Percentiles rank a stretch among this genome's conserved stretches.
Evolutionary conservation across 1,140 invertebrate genomes (phyloP).

Genomic region (Hypothenemus hampei): DNA sequence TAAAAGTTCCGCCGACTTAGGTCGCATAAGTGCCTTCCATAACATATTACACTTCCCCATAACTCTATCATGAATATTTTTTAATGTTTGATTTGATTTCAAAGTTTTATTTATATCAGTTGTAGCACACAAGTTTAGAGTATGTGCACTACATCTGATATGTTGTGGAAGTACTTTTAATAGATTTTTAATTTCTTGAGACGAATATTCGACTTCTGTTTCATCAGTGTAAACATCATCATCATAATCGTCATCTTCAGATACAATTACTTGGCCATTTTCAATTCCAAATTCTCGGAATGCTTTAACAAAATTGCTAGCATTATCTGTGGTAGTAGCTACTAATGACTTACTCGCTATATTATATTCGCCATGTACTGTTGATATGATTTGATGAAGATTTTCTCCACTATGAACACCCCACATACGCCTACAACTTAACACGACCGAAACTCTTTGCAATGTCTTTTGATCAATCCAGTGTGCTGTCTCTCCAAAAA

Average conservation of each 20-base stretch:
- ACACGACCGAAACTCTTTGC: background rate
- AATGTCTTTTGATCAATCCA: background rate
- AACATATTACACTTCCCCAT: background rate
- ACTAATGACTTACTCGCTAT: background rate
- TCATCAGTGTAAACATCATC: background rate
- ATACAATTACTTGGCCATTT: background rate
- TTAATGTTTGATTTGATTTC: background rate
- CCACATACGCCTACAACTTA: background rate
- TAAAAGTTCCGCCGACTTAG: background rate
- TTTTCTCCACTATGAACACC: background rate
- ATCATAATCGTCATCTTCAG: background rate
- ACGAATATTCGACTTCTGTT: background rate
- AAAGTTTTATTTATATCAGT: background rate
- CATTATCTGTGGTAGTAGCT: background rate
- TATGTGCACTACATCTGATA: background rate
- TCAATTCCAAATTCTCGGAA: background rate
- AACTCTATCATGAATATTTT: background rate
- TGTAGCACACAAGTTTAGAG: background rate
- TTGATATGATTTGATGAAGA: background rate
- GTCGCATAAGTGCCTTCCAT: background rate
- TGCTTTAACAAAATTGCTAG: background rate
- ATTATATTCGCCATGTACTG: background rate
- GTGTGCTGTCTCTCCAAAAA: slow-evolving; percentile 1
- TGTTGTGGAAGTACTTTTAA: background rate
- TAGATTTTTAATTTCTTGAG: background rate